Percentiles rank a stretch among this genome's conserved stretches.
Evolutionary conservation across 1,140 invertebrate genomes (phyloP).

Genomic region (Plutomurus gul): DNA sequence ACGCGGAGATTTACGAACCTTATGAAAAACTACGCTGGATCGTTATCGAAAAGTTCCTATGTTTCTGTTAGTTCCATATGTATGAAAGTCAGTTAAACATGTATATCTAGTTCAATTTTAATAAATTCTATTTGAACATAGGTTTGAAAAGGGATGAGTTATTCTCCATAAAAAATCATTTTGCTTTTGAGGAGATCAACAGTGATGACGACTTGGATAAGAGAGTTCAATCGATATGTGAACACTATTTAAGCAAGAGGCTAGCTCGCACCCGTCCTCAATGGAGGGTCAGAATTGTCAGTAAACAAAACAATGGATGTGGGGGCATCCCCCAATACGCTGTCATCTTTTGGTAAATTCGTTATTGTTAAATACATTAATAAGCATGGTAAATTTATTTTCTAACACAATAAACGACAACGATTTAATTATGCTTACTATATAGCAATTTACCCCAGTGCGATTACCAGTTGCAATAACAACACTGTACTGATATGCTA

Average conservation of each 20-base stretch:
- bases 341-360: too few species aligned
- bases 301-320: not conserved
- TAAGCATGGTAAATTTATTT: too few species aligned
- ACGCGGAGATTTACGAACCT: conserved; percentile 31
- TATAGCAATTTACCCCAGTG: too few species aligned
- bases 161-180: conserved; percentile 44
- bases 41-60: conserved; percentile 44
- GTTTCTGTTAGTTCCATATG: conserved; percentile 44
- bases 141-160: conserved; percentile 30
- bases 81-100: too few species aligned
- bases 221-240: conserved; percentile 40
- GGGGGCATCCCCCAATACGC: not conserved
- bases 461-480: too few species aligned
- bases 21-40: conserved; percentile 47
- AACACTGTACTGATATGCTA: too few species aligned
- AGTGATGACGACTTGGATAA: conserved; percentile 34
- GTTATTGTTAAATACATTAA: too few species aligned
- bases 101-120: too few species aligned
- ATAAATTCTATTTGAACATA: too few species aligned
- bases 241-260: conserved; percentile 35
- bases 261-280: conserved; percentile 33
- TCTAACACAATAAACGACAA: too few species aligned
- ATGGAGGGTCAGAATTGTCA: conserved; percentile 34
- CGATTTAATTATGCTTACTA: too few species aligned
- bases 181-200: conserved; percentile 37